Base-by-base conservation (phyloP, 2,888 invertebrate species). In the Drosophila heteroneura region DNA sequence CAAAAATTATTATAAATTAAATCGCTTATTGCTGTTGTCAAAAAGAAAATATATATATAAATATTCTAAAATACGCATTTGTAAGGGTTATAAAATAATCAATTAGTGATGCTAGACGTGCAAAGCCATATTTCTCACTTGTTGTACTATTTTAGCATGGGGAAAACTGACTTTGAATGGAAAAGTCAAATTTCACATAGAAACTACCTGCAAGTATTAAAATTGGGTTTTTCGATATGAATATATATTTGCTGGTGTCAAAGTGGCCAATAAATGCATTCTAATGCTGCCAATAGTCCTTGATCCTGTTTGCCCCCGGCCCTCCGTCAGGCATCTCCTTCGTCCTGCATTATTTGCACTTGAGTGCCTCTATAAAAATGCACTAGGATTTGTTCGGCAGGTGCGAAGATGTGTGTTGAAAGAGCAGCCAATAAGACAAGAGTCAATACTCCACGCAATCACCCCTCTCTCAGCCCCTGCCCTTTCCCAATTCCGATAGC, bases 191-290 rank as follows among this genome's bases (percentile, higher is more conserved):
- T 22, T n/a, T 32, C 5, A 59, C 7, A 14, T 16, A 3, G 6
- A 22, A 44, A 12, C 19, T 5, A 32, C 14, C n/a, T 22, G 5
- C 12, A 33, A 19, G 32, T 58, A 39, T 56, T 54, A 44, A 68
- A 67, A 65, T 53, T 12, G 32, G 57, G 52, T 30, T 58, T 37
- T 53, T 41, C 28, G 14, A 16, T n/a, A 39, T 39, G 16, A 35
- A 52, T 32, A 32, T 70, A 54, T 49, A 54, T 39, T 57, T 35
- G 7, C 12, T 33, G 28, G 37, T 26, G 26, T 54, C 32, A 65
- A 77, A 71, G 62, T 80, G 74, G 64, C 75, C 67, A 82, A 87
- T 87, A 70, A 82, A 87, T 81, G 72, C 67, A 72, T 68, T 81
- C 59, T 62, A 75, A 57, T 74, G 56, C 63, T 64, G 49, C 52